Conservation (phyloP, 2,113 vertebrate genomes). For the Pelobates fuscus region DNA sequence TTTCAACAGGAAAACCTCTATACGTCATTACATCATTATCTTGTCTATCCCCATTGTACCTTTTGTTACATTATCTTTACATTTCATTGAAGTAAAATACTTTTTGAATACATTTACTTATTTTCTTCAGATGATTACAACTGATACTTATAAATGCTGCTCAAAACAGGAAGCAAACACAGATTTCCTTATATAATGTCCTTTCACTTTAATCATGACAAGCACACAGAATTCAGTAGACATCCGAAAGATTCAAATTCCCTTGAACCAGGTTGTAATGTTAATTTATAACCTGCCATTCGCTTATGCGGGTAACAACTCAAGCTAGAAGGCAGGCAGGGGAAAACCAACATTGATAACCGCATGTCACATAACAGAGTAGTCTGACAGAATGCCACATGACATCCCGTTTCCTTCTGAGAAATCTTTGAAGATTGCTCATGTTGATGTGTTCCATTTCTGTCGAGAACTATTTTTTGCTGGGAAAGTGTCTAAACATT, state of each 20-base stretch:
- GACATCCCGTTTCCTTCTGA: neutral
- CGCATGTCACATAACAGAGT: conserved; percentile 5
- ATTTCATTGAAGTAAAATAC: too few relatives aligned
- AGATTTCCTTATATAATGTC: conserved; percentile 24
- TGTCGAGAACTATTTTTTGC: neutral
- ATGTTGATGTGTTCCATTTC: neutral
- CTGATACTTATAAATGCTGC: too few relatives aligned
- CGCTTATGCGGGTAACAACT: conserved; percentile 38
- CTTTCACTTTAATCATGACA: conserved; percentile 27
- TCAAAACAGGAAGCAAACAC: too few relatives aligned
- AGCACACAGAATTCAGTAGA: neutral
- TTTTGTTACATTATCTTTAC: too few relatives aligned
- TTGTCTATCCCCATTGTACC: too few relatives aligned
- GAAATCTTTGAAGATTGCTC: conserved; percentile 9
- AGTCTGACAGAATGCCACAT: conserved; percentile 33
- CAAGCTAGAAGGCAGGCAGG: conserved; percentile 30
- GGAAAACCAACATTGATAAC: neutral
- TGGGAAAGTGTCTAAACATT: neutral
- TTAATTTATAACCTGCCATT: conserved; percentile 48
- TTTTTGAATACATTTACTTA: too few relatives aligned
- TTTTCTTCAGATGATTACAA: too few relatives aligned
- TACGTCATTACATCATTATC: too few relatives aligned
- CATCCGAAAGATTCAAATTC: neutral
- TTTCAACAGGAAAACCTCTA: too few relatives aligned
- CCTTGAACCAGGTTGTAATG: conserved; percentile 21